A percentile compares a stretch with the other conserved stretches of the same genome.
phyloP scores from a whole-genome alignment of 1,140 invertebrate genomes.

The Diabrotica undecimpunctata region DNA sequence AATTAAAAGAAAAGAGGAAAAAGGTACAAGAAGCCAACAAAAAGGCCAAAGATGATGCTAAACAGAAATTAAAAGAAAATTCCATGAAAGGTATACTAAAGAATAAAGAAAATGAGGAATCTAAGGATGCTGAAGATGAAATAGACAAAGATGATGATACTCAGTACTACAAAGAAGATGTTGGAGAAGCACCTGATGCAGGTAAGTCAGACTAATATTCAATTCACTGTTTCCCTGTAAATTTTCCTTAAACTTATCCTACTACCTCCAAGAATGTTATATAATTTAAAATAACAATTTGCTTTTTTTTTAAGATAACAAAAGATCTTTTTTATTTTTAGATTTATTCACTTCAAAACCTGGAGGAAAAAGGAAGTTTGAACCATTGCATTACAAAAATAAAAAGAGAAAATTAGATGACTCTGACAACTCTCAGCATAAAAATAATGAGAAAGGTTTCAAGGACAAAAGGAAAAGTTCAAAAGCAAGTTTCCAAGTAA shows the following conservation, averaged over 20 bases:
- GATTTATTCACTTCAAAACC: constrained; percentile 23
- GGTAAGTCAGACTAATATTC: constrained; percentile 23
- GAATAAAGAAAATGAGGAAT: constrained; percentile 47
- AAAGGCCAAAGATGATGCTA: constrained; percentile 62
- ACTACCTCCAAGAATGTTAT: too few relatives aligned
- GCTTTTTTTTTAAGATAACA: too few relatives aligned
- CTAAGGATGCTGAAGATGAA: constrained; percentile 45
- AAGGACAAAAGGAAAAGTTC: constrained; percentile 12
- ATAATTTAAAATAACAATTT: too few relatives aligned
- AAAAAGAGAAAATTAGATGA: constrained; percentile 18
- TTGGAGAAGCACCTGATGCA: constrained; percentile 81
- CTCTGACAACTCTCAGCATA: background rate
- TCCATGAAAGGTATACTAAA: constrained; percentile 66
- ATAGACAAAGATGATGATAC: constrained; percentile 69
- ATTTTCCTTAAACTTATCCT: background rate
- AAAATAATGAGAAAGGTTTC: constrained; percentile 4
- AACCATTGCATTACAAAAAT: constrained; percentile 18
- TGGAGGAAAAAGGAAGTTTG: constrained; percentile 25
- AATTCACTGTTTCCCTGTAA: background rate
- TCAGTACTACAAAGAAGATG: constrained; percentile 80
- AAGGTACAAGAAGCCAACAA: constrained; percentile 74
- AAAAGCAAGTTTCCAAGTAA: background rate
- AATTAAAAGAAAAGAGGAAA: constrained; percentile 72
- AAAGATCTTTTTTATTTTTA: constrained; percentile 18
- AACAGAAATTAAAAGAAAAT: constrained; percentile 66